Conservation (phyloP, 92 coral and sea anemone genomes). For the Epizoanthus illoricatus region DNA sequence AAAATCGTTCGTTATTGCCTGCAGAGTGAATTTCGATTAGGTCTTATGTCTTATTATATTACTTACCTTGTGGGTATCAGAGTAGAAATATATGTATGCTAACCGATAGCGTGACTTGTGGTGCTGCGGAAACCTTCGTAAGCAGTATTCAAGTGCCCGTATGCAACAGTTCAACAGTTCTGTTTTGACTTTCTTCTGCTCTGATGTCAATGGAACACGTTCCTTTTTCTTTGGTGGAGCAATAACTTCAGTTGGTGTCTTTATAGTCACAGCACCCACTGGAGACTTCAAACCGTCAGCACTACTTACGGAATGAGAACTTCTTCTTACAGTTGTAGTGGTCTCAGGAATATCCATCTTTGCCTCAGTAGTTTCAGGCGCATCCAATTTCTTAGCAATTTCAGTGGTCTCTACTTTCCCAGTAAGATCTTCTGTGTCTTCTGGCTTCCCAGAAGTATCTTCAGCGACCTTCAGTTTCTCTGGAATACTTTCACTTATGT, state of each 20-base stretch:
- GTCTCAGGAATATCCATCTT: not conserved
- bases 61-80: slow-evolving; percentile 79
- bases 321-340: not conserved
- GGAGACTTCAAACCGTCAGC: slow-evolving; percentile 34
- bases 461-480: slow-evolving; percentile 19
- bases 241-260: slow-evolving; percentile 25
- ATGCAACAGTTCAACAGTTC: slow-evolving; percentile 83
- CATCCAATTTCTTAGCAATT: not conserved
- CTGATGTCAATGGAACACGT: slow-evolving; percentile 57
- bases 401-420: not conserved
- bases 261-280: slow-evolving; percentile 6
- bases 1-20: not conserved
- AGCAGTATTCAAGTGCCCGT: slow-evolving; percentile 78
- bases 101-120: slow-evolving; percentile 96
- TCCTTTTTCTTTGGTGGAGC: slow-evolving; percentile 3
- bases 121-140: slow-evolving; percentile 94
- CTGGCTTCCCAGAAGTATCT: not conserved
- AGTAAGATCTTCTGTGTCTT: not conserved
- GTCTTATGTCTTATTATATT: no score
- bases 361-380: not conserved
- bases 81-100: slow-evolving; percentile 80
- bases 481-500: not conserved
- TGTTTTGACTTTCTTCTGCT: slow-evolving; percentile 56
- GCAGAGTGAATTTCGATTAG: not conserved
- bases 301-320: not conserved